A percentile compares a stretch with the other conserved stretches of the same genome.
Evolutionary conservation across 2,113 vertebrate genomes (phyloP).

Genomic region (Prionailurus bengalensis): DNA sequence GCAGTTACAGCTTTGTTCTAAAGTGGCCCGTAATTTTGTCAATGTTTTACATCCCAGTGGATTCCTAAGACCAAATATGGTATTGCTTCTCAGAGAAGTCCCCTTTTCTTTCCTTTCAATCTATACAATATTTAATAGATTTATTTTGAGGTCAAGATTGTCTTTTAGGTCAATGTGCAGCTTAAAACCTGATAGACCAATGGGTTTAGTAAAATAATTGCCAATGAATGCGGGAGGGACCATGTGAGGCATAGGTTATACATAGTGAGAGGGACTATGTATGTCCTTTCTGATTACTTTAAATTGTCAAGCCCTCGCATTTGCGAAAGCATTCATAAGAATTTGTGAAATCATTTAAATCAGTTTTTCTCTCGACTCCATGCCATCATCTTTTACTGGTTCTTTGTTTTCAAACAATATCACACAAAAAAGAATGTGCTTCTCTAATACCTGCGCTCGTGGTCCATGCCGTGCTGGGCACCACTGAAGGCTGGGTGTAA

Average conservation of each 20-base stretch:
- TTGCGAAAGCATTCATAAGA: conserved; percentile 78
- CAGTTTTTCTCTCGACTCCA: conserved; percentile 84
- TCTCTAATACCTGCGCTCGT: conserved; percentile 77
- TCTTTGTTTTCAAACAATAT: conserved; percentile 90
- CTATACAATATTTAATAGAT: conserved; percentile 74
- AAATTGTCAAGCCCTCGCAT: conserved; percentile 80
- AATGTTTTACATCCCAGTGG: conserved; percentile 81
- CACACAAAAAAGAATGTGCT: conserved; percentile 82
- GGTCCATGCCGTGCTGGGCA: conserved; percentile 68
- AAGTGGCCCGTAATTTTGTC: conserved; percentile 83
- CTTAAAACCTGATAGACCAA: conserved; percentile 74
- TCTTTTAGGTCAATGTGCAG: conserved; percentile 74
- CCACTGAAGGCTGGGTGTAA: conserved; percentile 82
- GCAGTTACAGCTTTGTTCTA: conserved; percentile 73
- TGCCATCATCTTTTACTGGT: conserved; percentile 89
- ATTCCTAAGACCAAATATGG: conserved; percentile 80
- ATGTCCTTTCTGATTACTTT: conserved; percentile 71
- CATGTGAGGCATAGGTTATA: neutral
- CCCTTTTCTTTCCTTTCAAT: conserved; percentile 70
- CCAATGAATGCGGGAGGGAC: conserved; percentile 65
- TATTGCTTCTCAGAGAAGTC: conserved; percentile 73
- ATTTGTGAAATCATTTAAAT: conserved; percentile 81
- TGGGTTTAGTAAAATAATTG: neutral
- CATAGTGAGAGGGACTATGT: conserved; percentile 28
- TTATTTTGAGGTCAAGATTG: conserved; percentile 77